Evolutionary conservation across 2,888 invertebrate species (phyloP).

Genomic region (Coleophora deauratella): DNA sequence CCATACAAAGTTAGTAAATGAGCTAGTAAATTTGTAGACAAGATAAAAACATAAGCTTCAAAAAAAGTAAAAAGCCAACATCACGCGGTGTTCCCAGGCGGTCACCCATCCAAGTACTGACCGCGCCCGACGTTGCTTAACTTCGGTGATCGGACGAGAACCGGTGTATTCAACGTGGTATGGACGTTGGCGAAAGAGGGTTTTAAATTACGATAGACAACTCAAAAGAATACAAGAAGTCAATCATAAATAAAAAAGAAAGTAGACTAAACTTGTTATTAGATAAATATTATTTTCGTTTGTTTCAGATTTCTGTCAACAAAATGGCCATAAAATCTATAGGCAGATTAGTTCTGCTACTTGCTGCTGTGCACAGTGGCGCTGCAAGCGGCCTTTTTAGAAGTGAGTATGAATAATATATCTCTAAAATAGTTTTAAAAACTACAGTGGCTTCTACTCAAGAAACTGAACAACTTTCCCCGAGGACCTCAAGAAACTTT

Average conservation of each 20-base stretch:
- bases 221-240: no score
- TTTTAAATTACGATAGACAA: no score
- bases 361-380: constrained; percentile 30
- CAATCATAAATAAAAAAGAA: no score
- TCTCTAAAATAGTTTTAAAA: no score
- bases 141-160: constrained; percentile 50
- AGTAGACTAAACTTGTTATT: no score
- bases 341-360: constrained; percentile 33
- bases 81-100: constrained; percentile 42
- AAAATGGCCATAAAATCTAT: constrained; percentile 41
- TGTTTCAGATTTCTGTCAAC: not conserved
- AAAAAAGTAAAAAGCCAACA: constrained; percentile 22
- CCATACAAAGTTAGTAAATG: no score
- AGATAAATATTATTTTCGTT: no score
- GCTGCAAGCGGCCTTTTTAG: constrained; percentile 31
- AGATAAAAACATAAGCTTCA: no score
- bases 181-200: constrained; percentile 44
- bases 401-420: constrained; percentile 36
- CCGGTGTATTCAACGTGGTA: constrained; percentile 48
- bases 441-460: no score
- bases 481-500: no score
- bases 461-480: no score
- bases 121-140: constrained; percentile 44
- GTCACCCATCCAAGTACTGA: constrained; percentile 52
- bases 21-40: no score